phyloP scores from a whole-genome alignment of 30 jellyfish, hydroid and myxozoan genomes.

The Turritopsis rubra region DNA sequence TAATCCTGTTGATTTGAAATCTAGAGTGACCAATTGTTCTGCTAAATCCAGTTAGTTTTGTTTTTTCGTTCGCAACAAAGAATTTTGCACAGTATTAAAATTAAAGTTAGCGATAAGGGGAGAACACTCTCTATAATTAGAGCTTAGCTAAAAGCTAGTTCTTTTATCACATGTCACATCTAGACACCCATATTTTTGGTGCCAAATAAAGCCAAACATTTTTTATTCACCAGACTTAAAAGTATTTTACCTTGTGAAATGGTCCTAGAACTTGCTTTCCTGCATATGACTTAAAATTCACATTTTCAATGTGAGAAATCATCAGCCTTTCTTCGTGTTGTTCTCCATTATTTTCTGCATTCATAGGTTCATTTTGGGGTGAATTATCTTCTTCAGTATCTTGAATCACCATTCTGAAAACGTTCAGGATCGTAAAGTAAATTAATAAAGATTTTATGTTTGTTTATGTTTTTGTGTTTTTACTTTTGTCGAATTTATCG shows the following conservation, averaged over 20 bases:
- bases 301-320: conserved; percentile 73
- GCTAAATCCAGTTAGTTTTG: no score
- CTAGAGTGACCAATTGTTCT: no score
- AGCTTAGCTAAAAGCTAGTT: no score
- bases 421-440: not conserved
- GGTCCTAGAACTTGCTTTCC: conserved; percentile 96
- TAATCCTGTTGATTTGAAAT: no score
- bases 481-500: not conserved
- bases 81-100: no score
- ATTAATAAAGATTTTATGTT: not conserved
- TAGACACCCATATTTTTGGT: no score
- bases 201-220: no score
- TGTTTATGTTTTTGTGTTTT: not conserved
- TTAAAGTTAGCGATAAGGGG: no score
- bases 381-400: not conserved
- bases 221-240: no score
- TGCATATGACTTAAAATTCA: conserved; percentile 88
- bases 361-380: not conserved
- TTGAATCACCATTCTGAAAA: not conserved
- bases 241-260: conserved; percentile 72
- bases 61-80: no score
- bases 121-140: no score
- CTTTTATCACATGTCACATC: no score
- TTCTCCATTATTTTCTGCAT: not conserved
- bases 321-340: conserved; percentile 31